Conservation (phyloP, 2,888 invertebrate genomes). For the Drosophila vallismaia region DNA sequence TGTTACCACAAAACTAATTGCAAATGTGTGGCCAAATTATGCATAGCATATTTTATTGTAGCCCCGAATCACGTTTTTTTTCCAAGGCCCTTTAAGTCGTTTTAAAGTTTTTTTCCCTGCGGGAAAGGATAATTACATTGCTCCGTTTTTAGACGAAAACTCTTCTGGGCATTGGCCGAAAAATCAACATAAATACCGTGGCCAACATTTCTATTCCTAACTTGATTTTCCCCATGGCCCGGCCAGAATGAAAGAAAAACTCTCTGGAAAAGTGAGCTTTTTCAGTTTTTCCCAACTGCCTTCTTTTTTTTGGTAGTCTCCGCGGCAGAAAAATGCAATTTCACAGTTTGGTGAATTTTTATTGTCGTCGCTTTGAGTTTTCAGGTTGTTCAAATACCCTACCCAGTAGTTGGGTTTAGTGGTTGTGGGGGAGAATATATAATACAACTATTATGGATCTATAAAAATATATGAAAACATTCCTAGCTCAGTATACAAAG, state of each 20-base stretch:
- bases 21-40: conserved; percentile 59
- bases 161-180: conserved; percentile 55
- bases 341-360: conserved; percentile 80
- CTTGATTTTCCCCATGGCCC: conserved; percentile 65
- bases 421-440: background rate
- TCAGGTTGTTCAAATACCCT: conserved; percentile 27
- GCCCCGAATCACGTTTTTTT: conserved; percentile 13
- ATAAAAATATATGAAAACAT: too few species aligned
- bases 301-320: conserved; percentile 36
- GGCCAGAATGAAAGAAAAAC: conserved; percentile 26
- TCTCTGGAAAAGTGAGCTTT: conserved; percentile 31
- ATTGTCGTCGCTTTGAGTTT: conserved; percentile 78
- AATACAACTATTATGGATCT: background rate
- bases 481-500: too few species aligned
- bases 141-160: conserved; percentile 54
- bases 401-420: conserved; percentile 6
- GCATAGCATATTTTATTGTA: conserved; percentile 34
- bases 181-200: conserved; percentile 78
- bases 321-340: conserved; percentile 80
- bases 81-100: conserved; percentile 4
- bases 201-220: conserved; percentile 78
- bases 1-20: conserved; percentile 46
- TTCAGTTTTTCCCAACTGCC: conserved; percentile 22
- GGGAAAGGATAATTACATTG: conserved; percentile 71
- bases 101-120: conserved; percentile 17